Evolutionary conservation across 1,140 invertebrate genomes (phyloP), one percentile per base, ranked within the genome.

Genomic region (Zaprionus africanus): DNA sequence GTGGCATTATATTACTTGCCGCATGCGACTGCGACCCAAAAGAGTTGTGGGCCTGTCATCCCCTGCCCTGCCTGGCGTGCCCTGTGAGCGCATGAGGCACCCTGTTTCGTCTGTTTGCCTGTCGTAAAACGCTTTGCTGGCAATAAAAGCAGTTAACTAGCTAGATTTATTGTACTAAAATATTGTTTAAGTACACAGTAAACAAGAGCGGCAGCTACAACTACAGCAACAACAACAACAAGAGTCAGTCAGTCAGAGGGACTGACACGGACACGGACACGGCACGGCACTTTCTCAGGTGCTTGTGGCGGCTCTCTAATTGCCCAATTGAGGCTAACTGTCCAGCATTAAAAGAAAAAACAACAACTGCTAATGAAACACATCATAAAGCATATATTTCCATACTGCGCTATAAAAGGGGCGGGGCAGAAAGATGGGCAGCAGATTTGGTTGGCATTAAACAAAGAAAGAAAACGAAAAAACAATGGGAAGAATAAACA

Each of bases 131-230:
- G 85, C 82, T 90, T 90, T 90, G 85, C 76, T 90, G 79, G 85
- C 85, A 90, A 90, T 90, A 90, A 90, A 90, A 90, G 86, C 85
- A 90, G 86, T 90, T 90, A 90, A 90, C 85, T 90, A 90, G 85
- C 88, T 90, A 90, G 85, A 90, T 90, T 90, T 90, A 90, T 90
- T 90, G 86, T 90, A 90, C 86, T 90, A 75, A 90, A 90, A 90
- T 90, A 90, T 90, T 82, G 81, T 79, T 84, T 88, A 90, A 85
- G 76, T 82, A 90, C 79, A 82, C 68, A 74, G 51, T 67, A 76
- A 81, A 81, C 79, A 81, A 81, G 66, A 78, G 62, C 65, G 70
- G 58, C 64, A 79, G 70, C 64, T 36, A 54, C 65, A 73, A 43
- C 57, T 68, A 38, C 51, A 65, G 58, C 54, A 61, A 34, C 38